A percentile compares a stretch with the other conserved stretches of the same genome.
Conservation (phyloP, 2,797 vertebrate species). For the Xenops minutus region DNA sequence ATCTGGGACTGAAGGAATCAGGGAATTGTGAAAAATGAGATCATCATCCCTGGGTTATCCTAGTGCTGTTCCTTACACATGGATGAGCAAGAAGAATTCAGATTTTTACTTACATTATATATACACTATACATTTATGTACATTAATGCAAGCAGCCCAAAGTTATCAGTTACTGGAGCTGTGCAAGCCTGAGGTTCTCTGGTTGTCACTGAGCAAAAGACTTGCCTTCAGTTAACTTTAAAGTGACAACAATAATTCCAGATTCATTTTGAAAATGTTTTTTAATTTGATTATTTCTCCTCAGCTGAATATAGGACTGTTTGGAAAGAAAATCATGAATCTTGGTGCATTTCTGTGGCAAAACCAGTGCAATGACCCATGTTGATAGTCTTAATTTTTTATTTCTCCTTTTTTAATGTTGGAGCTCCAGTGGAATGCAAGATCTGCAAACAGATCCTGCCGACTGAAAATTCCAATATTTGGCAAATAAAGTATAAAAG, state of each 20-base stretch:
- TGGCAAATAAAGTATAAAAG: background rate
- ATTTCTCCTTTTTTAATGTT: background rate
- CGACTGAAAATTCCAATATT: background rate
- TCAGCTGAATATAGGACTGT: background rate
- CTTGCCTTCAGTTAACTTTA: background rate
- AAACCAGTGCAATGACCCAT: background rate
- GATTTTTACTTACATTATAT: background rate
- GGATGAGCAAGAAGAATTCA: background rate
- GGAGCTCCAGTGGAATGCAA: background rate
- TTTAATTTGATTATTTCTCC: accelerated
- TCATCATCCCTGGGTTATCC: background rate
- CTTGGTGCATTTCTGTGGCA: background rate
- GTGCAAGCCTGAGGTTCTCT: background rate
- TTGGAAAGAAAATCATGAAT: background rate
- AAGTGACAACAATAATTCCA: background rate
- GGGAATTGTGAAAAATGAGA: background rate
- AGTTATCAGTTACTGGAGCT: background rate
- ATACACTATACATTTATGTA: background rate
- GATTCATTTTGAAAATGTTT: background rate
- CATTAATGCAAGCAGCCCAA: background rate
- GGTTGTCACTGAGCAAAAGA: background rate
- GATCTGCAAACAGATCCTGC: background rate
- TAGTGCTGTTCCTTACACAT: background rate
- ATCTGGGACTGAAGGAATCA: background rate
- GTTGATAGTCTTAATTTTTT: background rate